phyloP scores from a whole-genome alignment of 2,888 invertebrate genomes.

The Phasia obesa region DNA sequence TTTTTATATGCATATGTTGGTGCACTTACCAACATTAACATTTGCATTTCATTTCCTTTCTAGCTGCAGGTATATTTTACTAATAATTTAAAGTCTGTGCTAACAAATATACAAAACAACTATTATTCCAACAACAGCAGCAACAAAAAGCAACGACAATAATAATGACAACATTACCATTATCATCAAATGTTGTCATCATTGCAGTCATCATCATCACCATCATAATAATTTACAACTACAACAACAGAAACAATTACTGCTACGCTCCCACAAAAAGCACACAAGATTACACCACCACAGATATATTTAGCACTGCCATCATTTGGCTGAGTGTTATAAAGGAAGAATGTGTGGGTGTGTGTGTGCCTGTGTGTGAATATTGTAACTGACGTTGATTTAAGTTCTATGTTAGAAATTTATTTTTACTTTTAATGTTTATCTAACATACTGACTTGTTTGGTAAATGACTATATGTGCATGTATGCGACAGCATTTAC shows the following conservation, averaged over 20 bases:
- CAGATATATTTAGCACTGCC: background rate
- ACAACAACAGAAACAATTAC: constrained; percentile 38
- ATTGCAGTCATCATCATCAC: constrained; percentile 51
- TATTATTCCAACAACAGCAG: constrained; percentile 12
- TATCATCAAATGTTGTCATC: constrained; percentile 59
- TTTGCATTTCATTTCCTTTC: constrained; percentile 69
- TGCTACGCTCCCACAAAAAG: constrained; percentile 1
- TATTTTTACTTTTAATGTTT: constrained; percentile 65
- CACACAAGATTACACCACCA: background rate
- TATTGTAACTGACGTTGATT: constrained; percentile 54
- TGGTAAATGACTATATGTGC: constrained; percentile 14
- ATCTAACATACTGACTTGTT: constrained; percentile 66
- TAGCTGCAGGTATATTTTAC: constrained; percentile 52
- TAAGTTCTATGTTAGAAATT: constrained; percentile 51
- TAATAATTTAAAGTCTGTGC: constrained; percentile 1
- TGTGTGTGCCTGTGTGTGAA: background rate
- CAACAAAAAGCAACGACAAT: constrained; percentile 37
- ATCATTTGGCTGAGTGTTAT: constrained; percentile 24
- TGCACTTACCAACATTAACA: constrained; percentile 56
- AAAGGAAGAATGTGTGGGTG: constrained; percentile 2
- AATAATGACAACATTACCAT: constrained; percentile 62
- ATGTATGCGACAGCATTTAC: background rate
- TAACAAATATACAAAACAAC: background rate
- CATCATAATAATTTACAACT: constrained; percentile 59
- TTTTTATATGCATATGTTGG: background rate